Conservation (phyloP, 1,140 invertebrate species). For the Antheraea pernyi region DNA sequence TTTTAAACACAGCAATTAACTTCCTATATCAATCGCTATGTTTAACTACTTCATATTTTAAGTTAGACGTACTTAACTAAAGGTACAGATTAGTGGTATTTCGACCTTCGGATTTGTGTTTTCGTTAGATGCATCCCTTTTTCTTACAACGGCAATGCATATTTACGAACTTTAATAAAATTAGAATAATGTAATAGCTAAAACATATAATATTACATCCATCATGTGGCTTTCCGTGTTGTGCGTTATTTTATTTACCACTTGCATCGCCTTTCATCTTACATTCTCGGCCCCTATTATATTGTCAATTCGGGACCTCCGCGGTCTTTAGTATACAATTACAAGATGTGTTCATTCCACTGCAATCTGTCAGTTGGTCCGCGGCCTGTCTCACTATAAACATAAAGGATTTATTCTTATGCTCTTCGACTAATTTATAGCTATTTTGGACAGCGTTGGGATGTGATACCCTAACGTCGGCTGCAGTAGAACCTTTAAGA, state of each 20-base stretch:
- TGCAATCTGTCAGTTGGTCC: constrained; percentile 54
- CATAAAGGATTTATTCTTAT: constrained; percentile 59
- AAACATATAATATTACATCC: neutral
- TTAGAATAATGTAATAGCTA: neutral
- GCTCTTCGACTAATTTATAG: constrained; percentile 57
- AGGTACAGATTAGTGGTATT: no score
- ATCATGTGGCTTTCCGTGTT: constrained; percentile 2
- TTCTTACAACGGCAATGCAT: no score
- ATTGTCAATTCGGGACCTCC: constrained; percentile 63
- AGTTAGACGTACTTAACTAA: no score
- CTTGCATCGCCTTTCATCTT: constrained; percentile 5
- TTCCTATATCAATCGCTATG: no score
- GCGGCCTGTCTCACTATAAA: constrained; percentile 46
- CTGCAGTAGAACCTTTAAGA: neutral
- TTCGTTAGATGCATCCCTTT: no score
- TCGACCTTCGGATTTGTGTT: no score
- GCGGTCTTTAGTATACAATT: constrained; percentile 48
- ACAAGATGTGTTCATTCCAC: constrained; percentile 65
- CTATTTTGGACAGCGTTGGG: constrained; percentile 58
- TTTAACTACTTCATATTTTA: no score
- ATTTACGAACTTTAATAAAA: no score
- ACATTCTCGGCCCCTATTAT: constrained; percentile 47
- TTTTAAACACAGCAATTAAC: no score
- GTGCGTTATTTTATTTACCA: neutral
- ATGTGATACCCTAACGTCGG: constrained; percentile 15